Conservation (phyloP, 2,888 invertebrate genomes). For the Netelia melanura region DNA sequence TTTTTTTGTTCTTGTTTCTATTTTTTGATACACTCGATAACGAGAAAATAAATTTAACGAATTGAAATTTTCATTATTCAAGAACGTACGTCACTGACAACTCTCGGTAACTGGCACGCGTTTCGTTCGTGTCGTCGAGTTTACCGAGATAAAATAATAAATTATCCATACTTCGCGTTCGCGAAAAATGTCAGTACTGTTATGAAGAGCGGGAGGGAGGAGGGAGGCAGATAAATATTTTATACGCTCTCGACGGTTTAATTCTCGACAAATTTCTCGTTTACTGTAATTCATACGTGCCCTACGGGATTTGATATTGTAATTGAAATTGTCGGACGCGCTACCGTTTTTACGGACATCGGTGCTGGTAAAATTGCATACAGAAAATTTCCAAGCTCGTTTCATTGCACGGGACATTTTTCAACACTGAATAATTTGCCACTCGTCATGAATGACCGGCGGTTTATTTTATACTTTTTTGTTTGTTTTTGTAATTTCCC, state of each 20-base stretch:
- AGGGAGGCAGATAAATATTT: not conserved
- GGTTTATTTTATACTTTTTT: not conserved
- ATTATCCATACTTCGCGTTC: slow-evolving; percentile 26
- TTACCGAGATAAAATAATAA: slow-evolving; percentile 43
- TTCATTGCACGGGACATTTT: slow-evolving; percentile 33
- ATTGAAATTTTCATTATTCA: slow-evolving; percentile 15
- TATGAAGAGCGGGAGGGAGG: not conserved
- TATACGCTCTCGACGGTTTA: slow-evolving; percentile 28
- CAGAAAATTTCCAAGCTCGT: slow-evolving; percentile 9
- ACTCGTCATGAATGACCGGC: too few relatives aligned
- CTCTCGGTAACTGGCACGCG: slow-evolving; percentile 35
- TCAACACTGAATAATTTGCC: slow-evolving; percentile 17
- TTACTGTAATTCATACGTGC: slow-evolving; percentile 40
- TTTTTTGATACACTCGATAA: too few relatives aligned
- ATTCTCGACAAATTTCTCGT: slow-evolving; percentile 56
- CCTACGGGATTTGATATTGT: slow-evolving; percentile 46
- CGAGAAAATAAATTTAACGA: slow-evolving; percentile 1
- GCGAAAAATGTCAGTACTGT: too few relatives aligned
- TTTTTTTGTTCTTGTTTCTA: too few relatives aligned
- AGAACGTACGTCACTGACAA: slow-evolving; percentile 1
- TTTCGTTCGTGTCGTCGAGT: not conserved
- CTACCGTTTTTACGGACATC: too few relatives aligned
- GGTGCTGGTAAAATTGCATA: slow-evolving; percentile 6
- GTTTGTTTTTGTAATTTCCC: slow-evolving; percentile 18
- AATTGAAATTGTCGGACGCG: slow-evolving; percentile 54